phyloP scores from a whole-genome alignment of 2,888 invertebrate species.

The Drosophila peninsularis region DNA sequence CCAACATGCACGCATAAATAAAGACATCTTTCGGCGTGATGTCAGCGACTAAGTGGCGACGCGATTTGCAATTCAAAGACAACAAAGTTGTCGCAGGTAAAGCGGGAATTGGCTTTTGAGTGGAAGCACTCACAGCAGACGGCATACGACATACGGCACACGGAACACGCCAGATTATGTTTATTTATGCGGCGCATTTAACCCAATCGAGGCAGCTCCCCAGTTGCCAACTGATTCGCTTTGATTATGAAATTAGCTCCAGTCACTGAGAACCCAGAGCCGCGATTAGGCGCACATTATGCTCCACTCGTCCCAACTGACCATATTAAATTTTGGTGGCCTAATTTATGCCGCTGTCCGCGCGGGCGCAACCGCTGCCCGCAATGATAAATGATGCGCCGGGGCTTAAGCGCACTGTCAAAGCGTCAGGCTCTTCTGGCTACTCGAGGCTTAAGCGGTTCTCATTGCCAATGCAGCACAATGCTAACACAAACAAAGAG shows the following conservation, averaged over 20 bases:
- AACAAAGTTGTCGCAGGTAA: slow-evolving; percentile 59
- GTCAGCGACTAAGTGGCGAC: slow-evolving; percentile 46
- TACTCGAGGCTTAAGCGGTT: slow-evolving; percentile 38
- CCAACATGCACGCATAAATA: slow-evolving; percentile 73
- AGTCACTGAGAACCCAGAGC: slow-evolving; percentile 28
- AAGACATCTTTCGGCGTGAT: slow-evolving; percentile 64
- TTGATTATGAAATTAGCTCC: slow-evolving; percentile 70
- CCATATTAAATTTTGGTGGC: slow-evolving; percentile 58
- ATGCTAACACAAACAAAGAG: slow-evolving; percentile 2
- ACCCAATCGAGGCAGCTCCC: slow-evolving; percentile 67
- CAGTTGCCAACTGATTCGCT: slow-evolving; percentile 33
- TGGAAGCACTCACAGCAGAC: slow-evolving; percentile 20
- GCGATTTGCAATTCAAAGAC: slow-evolving; percentile 76
- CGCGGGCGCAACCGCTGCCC: slow-evolving; percentile 22
- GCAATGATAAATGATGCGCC: slow-evolving; percentile 51
- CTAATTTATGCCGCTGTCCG: slow-evolving; percentile 62
- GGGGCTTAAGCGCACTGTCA: slow-evolving; percentile 35
- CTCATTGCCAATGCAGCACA: slow-evolving; percentile 4
- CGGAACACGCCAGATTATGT: slow-evolving; percentile 65
- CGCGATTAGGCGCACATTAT: slow-evolving; percentile 62
- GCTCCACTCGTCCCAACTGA: slow-evolving; percentile 10
- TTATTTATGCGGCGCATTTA: slow-evolving; percentile 77
- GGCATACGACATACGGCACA: background rate
- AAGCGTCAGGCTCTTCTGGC: slow-evolving; percentile 32
- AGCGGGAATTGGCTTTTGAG: slow-evolving; percentile 32